Evolutionary conservation across 2,797 vertebrate species (phyloP), one percentile per base, ranked within the genome.

Genomic region (Lutjanus campechanus): DNA sequence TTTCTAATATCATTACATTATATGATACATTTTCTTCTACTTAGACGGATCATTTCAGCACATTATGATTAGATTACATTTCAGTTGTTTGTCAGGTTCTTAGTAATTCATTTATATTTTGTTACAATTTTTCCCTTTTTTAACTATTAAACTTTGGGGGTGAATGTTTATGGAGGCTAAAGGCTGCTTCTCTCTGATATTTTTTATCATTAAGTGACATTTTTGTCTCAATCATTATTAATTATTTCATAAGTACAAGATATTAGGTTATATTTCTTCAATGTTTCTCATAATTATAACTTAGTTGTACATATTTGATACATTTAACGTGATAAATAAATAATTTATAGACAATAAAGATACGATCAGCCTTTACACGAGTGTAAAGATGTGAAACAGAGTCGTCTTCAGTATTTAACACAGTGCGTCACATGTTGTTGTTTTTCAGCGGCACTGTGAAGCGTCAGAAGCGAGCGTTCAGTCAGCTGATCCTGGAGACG

Each of bases 401-500:
- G 17, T 64, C 44, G 11, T 22, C 13, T 40, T 16, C 22, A 46
- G 20, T 43, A 36, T 46, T 15, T 19, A 50, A 58, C 6, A 2
- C 8, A 7, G 8, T 12, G n/a, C 20, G 9, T 54, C 15, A 17
- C 19, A 20, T 59, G 44, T 62, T 41, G 16, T 43, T 8, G 0
- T 60, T 20, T 56, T 79, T 29, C 88, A 99, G 98, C 68, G 98
- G 97, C 8, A 93, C 85, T 19, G 81, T 92, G 73, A 88, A 67
- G 15, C 83, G 88, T 4, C 94, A 97, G 85, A 95, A 90, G 80
- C 96, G 95, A 20, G 69, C 46, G 0, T 96, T 99, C 88, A 91
- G 96, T 8, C 96, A 94, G 29, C 92, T 97, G 90, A 88, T 93
- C 5, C 90, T 99, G 62, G 93, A 96, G 36, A 44, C 90, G 19